A percentile compares a stretch with the other conserved stretches of the same genome.
These are phyloP conservation scores for Phalanger gymnotis DNA, from an alignment of 2,797 vertebrate species.

Conservation along the genomic window DNA sequence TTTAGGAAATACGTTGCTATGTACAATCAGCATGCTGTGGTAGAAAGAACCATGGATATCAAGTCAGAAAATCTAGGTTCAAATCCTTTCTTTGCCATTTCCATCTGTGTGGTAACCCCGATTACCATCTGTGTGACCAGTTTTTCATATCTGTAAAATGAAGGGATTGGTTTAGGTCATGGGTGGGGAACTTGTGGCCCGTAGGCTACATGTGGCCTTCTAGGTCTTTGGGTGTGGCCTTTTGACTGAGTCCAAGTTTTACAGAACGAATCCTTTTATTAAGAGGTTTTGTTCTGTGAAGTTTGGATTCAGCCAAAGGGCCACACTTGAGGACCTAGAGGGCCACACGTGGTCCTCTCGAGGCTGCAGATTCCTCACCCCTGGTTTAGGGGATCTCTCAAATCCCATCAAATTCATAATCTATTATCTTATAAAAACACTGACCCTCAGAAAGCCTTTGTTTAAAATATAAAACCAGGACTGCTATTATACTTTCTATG, in stretches of 20 bases:
- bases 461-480: background rate
- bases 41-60: background rate
- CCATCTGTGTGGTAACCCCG: background rate
- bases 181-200: too few relatives aligned
- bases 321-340: too few relatives aligned
- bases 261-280: too few relatives aligned
- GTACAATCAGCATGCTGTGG: background rate
- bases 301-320: too few relatives aligned
- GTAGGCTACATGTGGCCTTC: too few relatives aligned
- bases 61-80: background rate
- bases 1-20: background rate
- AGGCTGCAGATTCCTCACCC: too few relatives aligned
- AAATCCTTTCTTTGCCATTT: background rate
- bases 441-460: background rate
- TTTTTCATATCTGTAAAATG: background rate
- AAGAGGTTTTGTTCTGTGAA: too few relatives aligned
- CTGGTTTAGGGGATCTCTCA: background rate
- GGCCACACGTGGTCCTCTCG: too few relatives aligned
- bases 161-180: background rate
- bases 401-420: background rate
- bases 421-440: background rate
- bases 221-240: too few relatives aligned
- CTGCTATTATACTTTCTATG: background rate
- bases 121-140: background rate
- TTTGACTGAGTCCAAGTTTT: too few relatives aligned